phyloP scores from a whole-genome alignment of 2,888 invertebrate genomes.

The Calliphora vomitoria region DNA sequence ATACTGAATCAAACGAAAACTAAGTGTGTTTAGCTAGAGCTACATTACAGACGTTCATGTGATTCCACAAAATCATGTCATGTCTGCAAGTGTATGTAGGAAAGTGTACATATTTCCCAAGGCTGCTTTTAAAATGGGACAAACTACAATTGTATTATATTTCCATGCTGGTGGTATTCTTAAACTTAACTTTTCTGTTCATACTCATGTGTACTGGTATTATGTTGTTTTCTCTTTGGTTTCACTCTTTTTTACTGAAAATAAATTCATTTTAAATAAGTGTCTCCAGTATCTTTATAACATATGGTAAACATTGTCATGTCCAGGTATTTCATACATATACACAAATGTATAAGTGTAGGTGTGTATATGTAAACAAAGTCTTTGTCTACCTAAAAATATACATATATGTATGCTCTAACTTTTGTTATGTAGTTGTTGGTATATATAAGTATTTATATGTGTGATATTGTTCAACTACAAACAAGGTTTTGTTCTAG shows the following conservation, averaged over 20 bases:
- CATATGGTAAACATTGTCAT: conserved; percentile 43
- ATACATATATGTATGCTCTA: too few relatives aligned
- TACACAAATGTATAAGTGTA: not conserved
- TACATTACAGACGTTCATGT: not conserved
- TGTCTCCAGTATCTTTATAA: not conserved
- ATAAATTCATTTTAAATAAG: conserved; percentile 34
- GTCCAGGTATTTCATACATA: conserved; percentile 14
- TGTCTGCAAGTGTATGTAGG: not conserved
- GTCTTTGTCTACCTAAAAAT: conserved; percentile 23
- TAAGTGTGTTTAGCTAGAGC: not conserved
- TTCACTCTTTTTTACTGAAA: not conserved
- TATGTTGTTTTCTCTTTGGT: not conserved
- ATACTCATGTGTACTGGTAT: not conserved
- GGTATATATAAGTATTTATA: not conserved
- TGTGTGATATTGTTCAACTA: not conserved
- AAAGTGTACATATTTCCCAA: conserved; percentile 14
- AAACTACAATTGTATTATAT: conserved; percentile 13
- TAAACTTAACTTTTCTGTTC: not conserved
- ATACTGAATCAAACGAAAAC: not conserved
- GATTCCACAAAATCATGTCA: not conserved
- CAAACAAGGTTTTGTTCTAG: not conserved
- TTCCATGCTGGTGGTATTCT: not conserved
- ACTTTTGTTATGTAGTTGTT: conserved; percentile 4
- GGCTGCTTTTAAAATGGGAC: conserved; percentile 21
- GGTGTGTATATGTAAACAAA: too few relatives aligned